Percentiles rank a stretch among this genome's conserved stretches.
These are phyloP conservation scores for Chaitophorus viminalis DNA, from an alignment of 2,888 invertebrate species.

Conservation along the genomic window DNA sequence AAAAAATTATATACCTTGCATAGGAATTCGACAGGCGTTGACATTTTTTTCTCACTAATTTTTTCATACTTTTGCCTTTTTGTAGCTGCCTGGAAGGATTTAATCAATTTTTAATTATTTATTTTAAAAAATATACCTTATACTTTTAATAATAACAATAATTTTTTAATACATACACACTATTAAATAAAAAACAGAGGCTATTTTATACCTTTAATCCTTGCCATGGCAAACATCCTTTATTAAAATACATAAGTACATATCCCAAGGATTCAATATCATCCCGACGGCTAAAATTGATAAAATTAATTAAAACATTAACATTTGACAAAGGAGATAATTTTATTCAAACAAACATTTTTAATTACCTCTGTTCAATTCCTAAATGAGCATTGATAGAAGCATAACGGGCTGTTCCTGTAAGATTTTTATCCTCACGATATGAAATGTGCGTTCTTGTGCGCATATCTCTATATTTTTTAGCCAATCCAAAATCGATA, in stretches of 20 bases:
- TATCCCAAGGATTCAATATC: slow-evolving; percentile 99
- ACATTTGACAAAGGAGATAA: slow-evolving; percentile 22
- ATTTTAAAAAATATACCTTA: neutral
- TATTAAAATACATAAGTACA: slow-evolving; percentile 98
- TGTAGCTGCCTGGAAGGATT: slow-evolving; percentile 80
- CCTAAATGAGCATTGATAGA: slow-evolving; percentile 99
- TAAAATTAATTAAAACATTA: neutral
- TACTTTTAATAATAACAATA: neutral
- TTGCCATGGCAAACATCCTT: slow-evolving; percentile 77
- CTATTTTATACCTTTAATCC: slow-evolving; percentile 70
- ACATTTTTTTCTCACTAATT: slow-evolving; percentile 99
- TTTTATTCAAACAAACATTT: neutral
- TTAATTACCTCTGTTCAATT: slow-evolving; percentile 81
- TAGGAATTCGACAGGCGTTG: slow-evolving; percentile 96
- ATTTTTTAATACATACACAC: neutral
- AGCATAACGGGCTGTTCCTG: slow-evolving; percentile 96
- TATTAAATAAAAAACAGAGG: neutral
- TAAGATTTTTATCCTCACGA: slow-evolving; percentile 96
- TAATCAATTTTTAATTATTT: neutral
- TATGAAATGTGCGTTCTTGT: slow-evolving; percentile 93
- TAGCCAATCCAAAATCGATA: slow-evolving; percentile 99
- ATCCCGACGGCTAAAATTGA: slow-evolving; percentile 84
- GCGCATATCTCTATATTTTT: slow-evolving; percentile 95
- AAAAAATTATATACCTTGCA: slow-evolving; percentile 78
- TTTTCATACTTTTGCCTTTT: slow-evolving; percentile 99